Base-by-base conservation (phyloP, 1,140 invertebrate genomes). In the Drosophila triauraria region DNA sequence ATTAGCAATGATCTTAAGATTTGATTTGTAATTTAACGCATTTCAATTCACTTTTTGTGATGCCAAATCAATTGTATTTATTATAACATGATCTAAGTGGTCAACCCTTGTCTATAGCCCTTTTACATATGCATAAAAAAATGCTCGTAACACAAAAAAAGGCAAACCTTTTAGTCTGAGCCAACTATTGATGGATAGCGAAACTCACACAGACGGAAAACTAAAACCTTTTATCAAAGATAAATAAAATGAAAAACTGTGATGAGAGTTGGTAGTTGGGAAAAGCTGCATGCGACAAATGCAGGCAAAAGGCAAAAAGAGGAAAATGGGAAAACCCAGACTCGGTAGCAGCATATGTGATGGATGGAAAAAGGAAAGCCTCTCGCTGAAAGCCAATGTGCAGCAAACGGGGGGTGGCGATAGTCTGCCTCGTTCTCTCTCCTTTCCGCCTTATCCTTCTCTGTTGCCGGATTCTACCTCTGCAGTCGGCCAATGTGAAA, bases 221-320 rank as follows among this genome's bases (percentile, higher is more conserved):
- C 74, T 87, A 87, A 87, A 87, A 88, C 84, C 84, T 87, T 87
- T 87, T 87, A 88, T 84, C 84, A 88, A 88, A 87, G 84, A 87
- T 87, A 87, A 87, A 87, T 87, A 87, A 84, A 88, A 88, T 88
- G 77, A 30, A 54, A 77, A 77, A 60, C 77, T 69, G 12, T n/a
- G 35, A 3, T 32, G 20, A 46, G 46, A 35, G 40, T 10, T 50
- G 44, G 2, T 4, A 30, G 56, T 35, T 42, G 54, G 62, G 30
- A 75, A 35, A 50, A 35, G 30, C 35, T 38, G 35, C 53, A 50
- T 32, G 47, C 63, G 61, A 75, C 88, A 90, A 82, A 90, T 79
- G 75, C 61, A 90, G 61, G 70, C 67, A 54, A 43, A 43, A 46
- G 25, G 51, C 7, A 25, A 25, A 63, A 38, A 50, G 54, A 59